Evolutionary conservation across 2,888 invertebrate genomes (phyloP), one percentile per base, ranked within the genome.

Genomic region (Sarcophaga rosellei): DNA sequence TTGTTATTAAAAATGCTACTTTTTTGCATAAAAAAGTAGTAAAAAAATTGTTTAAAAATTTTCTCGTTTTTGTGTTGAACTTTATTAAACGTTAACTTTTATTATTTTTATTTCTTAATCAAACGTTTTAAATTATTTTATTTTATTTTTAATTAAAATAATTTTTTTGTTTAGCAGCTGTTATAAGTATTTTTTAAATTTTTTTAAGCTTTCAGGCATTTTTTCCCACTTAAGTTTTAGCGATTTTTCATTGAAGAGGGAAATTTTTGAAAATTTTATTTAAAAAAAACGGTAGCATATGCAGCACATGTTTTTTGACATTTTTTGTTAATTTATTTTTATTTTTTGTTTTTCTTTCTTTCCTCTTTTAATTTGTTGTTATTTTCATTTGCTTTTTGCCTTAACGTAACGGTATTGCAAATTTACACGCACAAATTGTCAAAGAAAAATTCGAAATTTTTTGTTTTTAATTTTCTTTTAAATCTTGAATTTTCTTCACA

Each of bases 331-430:
- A 61, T 47, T 73, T 80, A n/a, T 57, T 12, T 21, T 15, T 74
- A 65, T 45, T n/a, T 72, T 25, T 25, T 79, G 23, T 2, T 63
- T 53, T 47, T 5, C 63, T 75, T 20, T 5, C 62, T 21, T 57
- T 35, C 76, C 81, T 25, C 35, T 77, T 80, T 68, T n/a, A n/a
- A 65, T 68, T 73, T 74, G 62, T 73, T 81, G 53, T 53, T 53
- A 53, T 53, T 15, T 79, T 59, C 66, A 66, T 88, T 87, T 85
- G 76, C 25, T 70, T 74, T 87, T 0, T 53, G 53, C 3, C 15
- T 80, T 72, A 84, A 89, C n/a, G 84, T 89, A 88, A 89, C 81
- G 81, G 87, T 87, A 79, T 89, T 81, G 77, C 69, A 86, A 83
- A 83, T 59, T 82, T 84, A 78, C 81, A 73, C 8, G 35, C 35